Conservation (phyloP, 2,113 vertebrate genomes). For the Aldabrachelys gigantea region DNA sequence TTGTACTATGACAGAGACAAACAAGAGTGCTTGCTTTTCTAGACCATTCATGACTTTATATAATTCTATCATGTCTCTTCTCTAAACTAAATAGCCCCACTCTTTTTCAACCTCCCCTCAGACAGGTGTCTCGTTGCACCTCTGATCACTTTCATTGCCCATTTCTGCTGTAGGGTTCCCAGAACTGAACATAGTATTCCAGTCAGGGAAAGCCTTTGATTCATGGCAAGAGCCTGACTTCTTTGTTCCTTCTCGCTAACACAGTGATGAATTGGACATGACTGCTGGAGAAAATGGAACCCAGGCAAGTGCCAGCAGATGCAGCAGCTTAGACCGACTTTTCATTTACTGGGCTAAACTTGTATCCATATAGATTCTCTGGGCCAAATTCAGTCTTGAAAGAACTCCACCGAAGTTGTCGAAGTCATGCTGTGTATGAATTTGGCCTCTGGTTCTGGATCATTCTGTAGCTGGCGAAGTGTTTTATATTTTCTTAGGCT, state of each 20-base stretch:
- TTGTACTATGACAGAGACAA: not conserved
- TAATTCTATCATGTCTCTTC: not conserved
- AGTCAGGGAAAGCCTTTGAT: not conserved
- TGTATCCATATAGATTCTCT: not conserved
- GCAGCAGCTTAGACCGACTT: not conserved
- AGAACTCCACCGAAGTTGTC: not conserved
- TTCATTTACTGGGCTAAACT: constrained; percentile 11
- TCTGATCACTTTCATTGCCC: not conserved
- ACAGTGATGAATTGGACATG: constrained; percentile 12
- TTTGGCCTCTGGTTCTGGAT: not conserved
- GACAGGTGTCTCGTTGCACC: not conserved
- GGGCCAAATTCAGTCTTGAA: not conserved
- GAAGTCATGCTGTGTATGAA: not conserved
- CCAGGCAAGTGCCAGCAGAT: constrained; percentile 2
- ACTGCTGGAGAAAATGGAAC: not conserved
- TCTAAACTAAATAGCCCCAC: not conserved
- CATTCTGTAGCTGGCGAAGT: not conserved
- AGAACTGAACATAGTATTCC: not conserved
- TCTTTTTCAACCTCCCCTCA: not conserved
- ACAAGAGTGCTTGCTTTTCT: not conserved
- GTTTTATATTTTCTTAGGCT: not conserved
- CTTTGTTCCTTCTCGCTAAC: not conserved
- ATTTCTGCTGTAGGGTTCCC: not conserved
- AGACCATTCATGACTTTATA: constrained; percentile 4
- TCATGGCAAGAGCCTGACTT: not conserved